Percentiles rank a stretch among this genome's conserved stretches.
Conservation (phyloP, 2,888 invertebrate genomes). For the Fissipunctia ypsillon region DNA sequence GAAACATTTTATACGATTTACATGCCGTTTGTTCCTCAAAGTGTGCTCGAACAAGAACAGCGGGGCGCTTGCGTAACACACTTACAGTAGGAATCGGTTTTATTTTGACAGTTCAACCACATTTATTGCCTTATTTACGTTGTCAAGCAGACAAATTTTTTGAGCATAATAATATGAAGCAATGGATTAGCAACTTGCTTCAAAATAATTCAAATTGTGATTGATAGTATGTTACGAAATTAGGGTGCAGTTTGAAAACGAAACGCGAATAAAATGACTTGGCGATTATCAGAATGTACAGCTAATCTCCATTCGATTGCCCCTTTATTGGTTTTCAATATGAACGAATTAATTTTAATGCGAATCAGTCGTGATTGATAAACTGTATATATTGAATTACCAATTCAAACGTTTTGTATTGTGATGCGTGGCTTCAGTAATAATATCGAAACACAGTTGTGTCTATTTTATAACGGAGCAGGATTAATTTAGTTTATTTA, state of each 20-base stretch:
- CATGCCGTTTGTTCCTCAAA: constrained; percentile 4
- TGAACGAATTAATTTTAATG: constrained; percentile 40
- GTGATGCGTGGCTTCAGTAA: background rate
- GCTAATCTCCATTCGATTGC: constrained; percentile 45
- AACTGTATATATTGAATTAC: constrained; percentile 19
- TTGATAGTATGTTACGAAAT: no score
- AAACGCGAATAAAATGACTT: constrained; percentile 45
- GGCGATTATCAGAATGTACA: constrained; percentile 25
- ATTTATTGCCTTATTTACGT: no score
- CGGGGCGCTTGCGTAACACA: no score
- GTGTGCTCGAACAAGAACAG: constrained; percentile 24
- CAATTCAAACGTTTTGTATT: background rate
- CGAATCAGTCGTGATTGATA: constrained; percentile 39
- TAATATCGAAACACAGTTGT: background rate
- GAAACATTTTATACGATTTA: constrained; percentile 8
- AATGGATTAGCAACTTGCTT: no score
- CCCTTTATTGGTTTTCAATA: constrained; percentile 49
- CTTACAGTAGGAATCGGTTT: no score
- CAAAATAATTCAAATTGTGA: no score
- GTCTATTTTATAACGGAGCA: no score
- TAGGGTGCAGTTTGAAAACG: constrained; percentile 17
- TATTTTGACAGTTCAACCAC: no score
- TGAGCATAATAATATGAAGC: no score
- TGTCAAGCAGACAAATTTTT: no score
- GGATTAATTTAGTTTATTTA: no score